Conservation (phyloP, 2,888 invertebrate species). For the Ischnus inquisitorius region DNA sequence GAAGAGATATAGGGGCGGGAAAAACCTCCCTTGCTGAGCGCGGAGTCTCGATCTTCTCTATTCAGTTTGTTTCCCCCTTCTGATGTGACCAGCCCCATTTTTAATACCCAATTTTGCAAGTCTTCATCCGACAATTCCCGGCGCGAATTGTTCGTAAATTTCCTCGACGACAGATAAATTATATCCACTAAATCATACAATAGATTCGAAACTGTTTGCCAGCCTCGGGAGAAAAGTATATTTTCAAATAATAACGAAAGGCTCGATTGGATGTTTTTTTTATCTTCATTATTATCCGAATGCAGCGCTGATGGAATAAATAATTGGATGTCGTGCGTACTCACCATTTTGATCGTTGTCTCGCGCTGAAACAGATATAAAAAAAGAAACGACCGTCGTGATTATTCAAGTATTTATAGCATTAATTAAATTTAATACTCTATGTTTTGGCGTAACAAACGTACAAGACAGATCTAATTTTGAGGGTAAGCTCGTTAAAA, state of each 20-base stretch:
- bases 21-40: conserved; percentile 63
- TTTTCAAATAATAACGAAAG: conserved; percentile 68
- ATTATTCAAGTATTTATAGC: conserved; percentile 23
- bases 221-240: conserved; percentile 53
- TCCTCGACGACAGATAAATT: conserved; percentile 68
- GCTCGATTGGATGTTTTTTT: conserved; percentile 55
- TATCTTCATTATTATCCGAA: conserved; percentile 63
- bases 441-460: conserved; percentile 38
- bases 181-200: conserved; percentile 61
- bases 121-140: conserved; percentile 65
- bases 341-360: conserved; percentile 47
- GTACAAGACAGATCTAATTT: conserved; percentile 51
- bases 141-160: conserved; percentile 69
- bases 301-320: conserved; percentile 41
- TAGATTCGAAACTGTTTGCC: conserved; percentile 10
- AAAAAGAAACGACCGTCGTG: conserved; percentile 27
- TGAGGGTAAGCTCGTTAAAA: conserved; percentile 54
- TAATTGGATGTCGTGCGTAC: conserved; percentile 31
- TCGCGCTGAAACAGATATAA: conserved; percentile 61
- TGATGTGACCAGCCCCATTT: conserved; percentile 66
- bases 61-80: conserved; percentile 49
- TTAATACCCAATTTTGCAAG: conserved; percentile 69
- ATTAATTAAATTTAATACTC: conserved; percentile 43
- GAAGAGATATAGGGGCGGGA: conserved; percentile 61
- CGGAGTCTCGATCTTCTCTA: conserved; percentile 60